Conservation (phyloP, 1,140 invertebrate genomes). For the Brachystomella parvula region DNA sequence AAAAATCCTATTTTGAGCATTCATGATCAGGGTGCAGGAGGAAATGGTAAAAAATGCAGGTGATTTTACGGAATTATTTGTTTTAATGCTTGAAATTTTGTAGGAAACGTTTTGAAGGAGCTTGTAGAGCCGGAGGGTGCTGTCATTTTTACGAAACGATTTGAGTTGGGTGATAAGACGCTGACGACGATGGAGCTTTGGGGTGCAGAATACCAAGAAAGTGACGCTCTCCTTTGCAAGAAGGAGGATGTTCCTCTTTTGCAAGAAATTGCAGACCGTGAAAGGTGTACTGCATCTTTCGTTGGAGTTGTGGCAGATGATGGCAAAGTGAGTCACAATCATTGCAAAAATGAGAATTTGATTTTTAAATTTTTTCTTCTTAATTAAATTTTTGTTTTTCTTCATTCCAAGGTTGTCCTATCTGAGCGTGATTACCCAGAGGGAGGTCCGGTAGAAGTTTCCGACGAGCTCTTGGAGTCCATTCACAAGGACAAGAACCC, state of each 20-base stretch:
- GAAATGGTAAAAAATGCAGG: constrained; percentile 63
- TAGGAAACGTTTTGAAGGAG: constrained; percentile 93
- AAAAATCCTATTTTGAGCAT: constrained; percentile 88
- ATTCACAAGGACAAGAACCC: constrained; percentile 49
- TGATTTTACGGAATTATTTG: constrained; percentile 1
- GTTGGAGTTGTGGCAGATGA: constrained; percentile 85
- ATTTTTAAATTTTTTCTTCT: constrained; percentile 15
- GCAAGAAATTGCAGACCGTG: constrained; percentile 66
- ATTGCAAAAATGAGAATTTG: constrained; percentile 24
- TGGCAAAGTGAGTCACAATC: constrained; percentile 54
- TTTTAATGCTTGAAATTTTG: constrained; percentile 12
- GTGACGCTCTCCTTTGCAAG: constrained; percentile 73
- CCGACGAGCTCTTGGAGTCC: constrained; percentile 26
- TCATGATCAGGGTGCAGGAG: constrained; percentile 93
- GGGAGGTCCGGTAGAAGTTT: constrained; percentile 42
- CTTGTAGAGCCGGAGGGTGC: constrained; percentile 88
- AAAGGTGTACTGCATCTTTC: constrained; percentile 85
- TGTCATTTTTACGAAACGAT: constrained; percentile 75
- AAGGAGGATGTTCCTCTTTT: constrained; percentile 56
- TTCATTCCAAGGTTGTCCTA: constrained; percentile 50
- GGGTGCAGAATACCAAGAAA: constrained; percentile 98
- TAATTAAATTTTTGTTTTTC: too few species aligned
- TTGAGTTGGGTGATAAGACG: constrained; percentile 88
- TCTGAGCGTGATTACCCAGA: constrained; percentile 52
- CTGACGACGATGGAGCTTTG: constrained; percentile 87